Evolutionary conservation across 1,140 invertebrate species (phyloP).

Genomic region (Heliothis virescens): DNA sequence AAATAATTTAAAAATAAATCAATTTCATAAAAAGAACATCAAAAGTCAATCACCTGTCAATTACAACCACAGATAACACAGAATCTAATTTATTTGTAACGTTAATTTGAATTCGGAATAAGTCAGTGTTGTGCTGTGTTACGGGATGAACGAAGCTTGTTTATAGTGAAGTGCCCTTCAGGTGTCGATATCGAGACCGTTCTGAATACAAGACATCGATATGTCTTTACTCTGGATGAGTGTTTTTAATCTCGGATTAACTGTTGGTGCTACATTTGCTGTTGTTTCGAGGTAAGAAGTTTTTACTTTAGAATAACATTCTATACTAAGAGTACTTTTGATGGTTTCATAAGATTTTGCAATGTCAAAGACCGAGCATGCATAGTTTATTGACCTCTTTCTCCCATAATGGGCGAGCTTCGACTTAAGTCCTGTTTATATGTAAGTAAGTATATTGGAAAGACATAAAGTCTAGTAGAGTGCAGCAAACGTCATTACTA

Average conservation of each 20-base stretch:
- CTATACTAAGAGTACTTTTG: background rate
- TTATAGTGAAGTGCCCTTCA: slow-evolving; percentile 48
- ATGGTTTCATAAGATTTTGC: background rate
- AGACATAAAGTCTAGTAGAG: background rate
- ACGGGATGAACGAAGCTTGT: slow-evolving; percentile 46
- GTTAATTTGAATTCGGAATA: slow-evolving; percentile 22
- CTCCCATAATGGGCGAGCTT: background rate
- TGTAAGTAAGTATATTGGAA: background rate
- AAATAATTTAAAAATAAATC: background rate
- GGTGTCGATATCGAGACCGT: slow-evolving; percentile 44
- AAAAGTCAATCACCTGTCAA: slow-evolving; percentile 22
- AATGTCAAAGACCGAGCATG: slow-evolving; percentile 19
- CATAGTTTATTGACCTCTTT: slow-evolving; percentile 27
- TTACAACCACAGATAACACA: slow-evolving; percentile 12
- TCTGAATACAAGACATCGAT: slow-evolving; percentile 45
- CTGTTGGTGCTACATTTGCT: slow-evolving; percentile 85
- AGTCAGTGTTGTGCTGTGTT: slow-evolving; percentile 23
- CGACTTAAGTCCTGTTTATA: background rate
- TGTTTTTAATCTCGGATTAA: slow-evolving; percentile 86
- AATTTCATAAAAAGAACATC: slow-evolving; percentile 10
- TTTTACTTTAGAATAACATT: slow-evolving; percentile 17
- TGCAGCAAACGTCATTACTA: slow-evolving; percentile 1
- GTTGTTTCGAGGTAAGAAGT: slow-evolving; percentile 86
- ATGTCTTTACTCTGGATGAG: slow-evolving; percentile 88
- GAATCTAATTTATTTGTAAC: slow-evolving; percentile 5